Evolutionary conservation across 2,888 invertebrate genomes (phyloP), one percentile per base, ranked within the genome.

Genomic region (Globia sparganii): DNA sequence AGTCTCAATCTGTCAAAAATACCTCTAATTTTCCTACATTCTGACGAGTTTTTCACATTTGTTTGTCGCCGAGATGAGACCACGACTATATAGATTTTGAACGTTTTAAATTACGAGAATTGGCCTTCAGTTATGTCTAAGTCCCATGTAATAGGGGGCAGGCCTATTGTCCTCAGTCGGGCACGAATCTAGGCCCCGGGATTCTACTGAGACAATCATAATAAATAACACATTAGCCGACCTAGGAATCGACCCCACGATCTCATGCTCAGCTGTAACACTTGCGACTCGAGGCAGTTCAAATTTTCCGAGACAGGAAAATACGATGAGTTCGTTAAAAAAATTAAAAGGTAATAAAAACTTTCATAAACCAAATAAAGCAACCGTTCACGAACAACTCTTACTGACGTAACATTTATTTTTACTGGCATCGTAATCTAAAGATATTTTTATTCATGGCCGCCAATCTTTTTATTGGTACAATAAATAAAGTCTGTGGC

Each of bases 401-500:
- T 34, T 43, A 69, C 18, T 37, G 31, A 69, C 64, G 31, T 61
- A 76, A 59, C n/a, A 46, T 59, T 80, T 70, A 61, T 66, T 76
- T 70, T 77, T 56, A 53, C 61, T 56, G 28, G 31, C 21, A 37
- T 31, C 56, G 64, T 66, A 72, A 59, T 28, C 40, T 40, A 40
- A 37, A 80, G 68, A 56, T 77, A 75, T 70, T 73, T 80, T 78
- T 72, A 77, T 66, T 76, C 67, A 72, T 56, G 37, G 64, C 64
- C 67, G 40, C 53, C 65, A 76, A 74, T 78, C 61, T 86, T 90
- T 88, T 90, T 88, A 91, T 88, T 84, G 81, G 72, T 59, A 40
- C 85, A 69, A 89, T 91, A 90, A 91, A 91, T 89, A 88, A 80
- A 80, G 77, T 56, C 83, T 83, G 56, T n/a, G 87, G 85, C 87